Base-by-base conservation (phyloP, 2,888 invertebrate species). In the Platycheirus albimanus region DNA sequence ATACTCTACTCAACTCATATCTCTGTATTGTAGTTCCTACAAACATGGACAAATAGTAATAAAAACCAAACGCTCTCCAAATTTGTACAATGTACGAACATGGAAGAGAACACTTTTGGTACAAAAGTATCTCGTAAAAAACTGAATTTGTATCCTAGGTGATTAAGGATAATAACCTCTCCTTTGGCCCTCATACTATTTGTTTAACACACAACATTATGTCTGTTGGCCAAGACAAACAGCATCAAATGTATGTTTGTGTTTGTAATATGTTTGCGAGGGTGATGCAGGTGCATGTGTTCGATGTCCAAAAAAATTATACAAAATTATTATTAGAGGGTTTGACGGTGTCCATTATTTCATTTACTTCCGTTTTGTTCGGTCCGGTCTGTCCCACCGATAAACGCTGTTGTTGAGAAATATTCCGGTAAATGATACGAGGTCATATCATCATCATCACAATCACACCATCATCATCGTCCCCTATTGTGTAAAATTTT, bases 111-210 rank as follows among this genome's bases (percentile, higher is more conserved):
- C 69, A 83, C 72, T 83, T 74, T 83, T 78, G 63, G 72, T 38
- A 45, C 51, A 74, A 61, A 71, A 49, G 61, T 83, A 77, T 67
- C 72, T 83, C 83, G 43, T 83, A 83, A 83, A 83, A 83, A 78
- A 69, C 56, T 13, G 52, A 78, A 83, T 78, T 83, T 83, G 83
- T 83, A 67, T 83, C 78, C 63, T 64, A 78, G 78, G 78, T 78
- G 83, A 83, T 83, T 83, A 83, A 77, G 69, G 78, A 78, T 78
- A 78, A 78, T 83, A 83, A 83, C 78, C 83, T 70, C 78, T 78
- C n/a, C n/a, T 83, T 64, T 67, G 51, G 56, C 43, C 58, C 49
- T 51, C 15, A 69, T 38, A 7, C 15, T 10, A 41, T 69, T 52
- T 61, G 38, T 72, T 54, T 28, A 64, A 8, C 70, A 8, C 61